Evolutionary conservation across 1,140 invertebrate genomes (phyloP).

Genomic region (Caenorhabditis inopinata): DNA sequence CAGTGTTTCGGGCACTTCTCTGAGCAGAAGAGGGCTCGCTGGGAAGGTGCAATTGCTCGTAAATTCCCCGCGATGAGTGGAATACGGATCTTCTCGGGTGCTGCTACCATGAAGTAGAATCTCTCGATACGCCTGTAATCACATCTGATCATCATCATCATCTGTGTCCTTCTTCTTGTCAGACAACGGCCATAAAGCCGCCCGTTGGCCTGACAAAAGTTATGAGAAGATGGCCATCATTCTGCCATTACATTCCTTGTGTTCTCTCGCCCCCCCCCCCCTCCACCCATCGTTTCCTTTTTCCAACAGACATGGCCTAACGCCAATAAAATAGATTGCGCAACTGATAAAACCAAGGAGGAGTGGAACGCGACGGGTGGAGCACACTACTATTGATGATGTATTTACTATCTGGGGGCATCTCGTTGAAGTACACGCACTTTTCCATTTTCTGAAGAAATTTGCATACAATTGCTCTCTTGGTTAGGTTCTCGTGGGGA

Average conservation of each 20-base stretch:
- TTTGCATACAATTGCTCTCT: slow-evolving; percentile 15
- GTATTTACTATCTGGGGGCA: slow-evolving; percentile 13
- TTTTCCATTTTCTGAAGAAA: slow-evolving; percentile 23
- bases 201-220: slow-evolving; percentile 9
- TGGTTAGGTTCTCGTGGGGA: not conserved
- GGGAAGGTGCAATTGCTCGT: too few species aligned
- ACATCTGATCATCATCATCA: too few species aligned
- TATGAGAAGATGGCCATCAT: slow-evolving; percentile 10
- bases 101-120: too few species aligned
- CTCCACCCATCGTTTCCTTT: not conserved
- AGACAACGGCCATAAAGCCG: slow-evolving; percentile 22
- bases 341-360: slow-evolving; percentile 1
- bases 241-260: not conserved
- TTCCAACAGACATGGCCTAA: not conserved
- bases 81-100: too few species aligned
- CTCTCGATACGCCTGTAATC: too few species aligned
- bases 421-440: not conserved
- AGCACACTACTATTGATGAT: slow-evolving; percentile 1
- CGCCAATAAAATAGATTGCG: slow-evolving; percentile 14
- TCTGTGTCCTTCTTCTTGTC: too few species aligned
- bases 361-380: not conserved
- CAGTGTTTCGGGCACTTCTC: too few species aligned
- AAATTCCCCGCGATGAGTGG: too few species aligned
- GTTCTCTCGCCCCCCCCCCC: too few species aligned
- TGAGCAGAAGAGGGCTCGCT: too few species aligned